Percentiles rank a stretch among this genome's conserved stretches.
Evolutionary conservation across 2,888 invertebrate species (phyloP).

Genomic region (Troides aeacus): DNA sequence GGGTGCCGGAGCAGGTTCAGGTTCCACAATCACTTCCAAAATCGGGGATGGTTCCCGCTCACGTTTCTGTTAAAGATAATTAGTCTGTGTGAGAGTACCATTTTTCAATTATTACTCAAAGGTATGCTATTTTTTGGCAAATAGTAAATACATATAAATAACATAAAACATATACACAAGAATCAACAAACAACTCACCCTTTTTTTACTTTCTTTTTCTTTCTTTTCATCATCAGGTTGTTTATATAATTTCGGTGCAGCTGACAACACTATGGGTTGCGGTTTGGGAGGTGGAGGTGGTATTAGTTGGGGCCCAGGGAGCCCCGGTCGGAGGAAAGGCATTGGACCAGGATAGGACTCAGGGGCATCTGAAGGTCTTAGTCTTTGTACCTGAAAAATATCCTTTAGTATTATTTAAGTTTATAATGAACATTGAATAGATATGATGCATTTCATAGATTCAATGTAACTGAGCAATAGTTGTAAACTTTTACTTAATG

Average conservation of each 20-base stretch:
- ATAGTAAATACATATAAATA: no score
- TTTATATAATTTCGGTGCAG: conserved; percentile 85
- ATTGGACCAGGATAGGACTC: conserved; percentile 63
- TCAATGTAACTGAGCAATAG: no score
- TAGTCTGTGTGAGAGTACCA: not conserved
- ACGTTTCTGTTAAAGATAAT: conserved; percentile 47
- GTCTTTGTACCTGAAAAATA: conserved; percentile 56
- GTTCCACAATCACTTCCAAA: conserved; percentile 42
- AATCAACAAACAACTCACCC: conserved; percentile 42
- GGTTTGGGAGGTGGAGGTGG: conserved; percentile 71
- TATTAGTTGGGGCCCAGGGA: conserved; percentile 66
- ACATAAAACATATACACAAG: not conserved
- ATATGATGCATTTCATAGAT: no score
- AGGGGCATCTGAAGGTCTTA: conserved; percentile 45
- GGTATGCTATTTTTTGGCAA: no score
- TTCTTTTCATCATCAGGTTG: conserved; percentile 70
- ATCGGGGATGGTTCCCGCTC: conserved; percentile 42
- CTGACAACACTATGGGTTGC: conserved; percentile 83
- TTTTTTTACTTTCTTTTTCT: conserved; percentile 57
- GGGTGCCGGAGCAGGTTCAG: conserved; percentile 43
- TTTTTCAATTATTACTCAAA: no score
- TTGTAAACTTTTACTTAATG: no score
- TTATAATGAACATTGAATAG: no score
- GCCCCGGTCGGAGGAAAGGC: conserved; percentile 59
- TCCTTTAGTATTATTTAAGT: not conserved